phyloP scores from a whole-genome alignment of 1,140 invertebrate genomes.

The Babylonia areolata region DNA sequence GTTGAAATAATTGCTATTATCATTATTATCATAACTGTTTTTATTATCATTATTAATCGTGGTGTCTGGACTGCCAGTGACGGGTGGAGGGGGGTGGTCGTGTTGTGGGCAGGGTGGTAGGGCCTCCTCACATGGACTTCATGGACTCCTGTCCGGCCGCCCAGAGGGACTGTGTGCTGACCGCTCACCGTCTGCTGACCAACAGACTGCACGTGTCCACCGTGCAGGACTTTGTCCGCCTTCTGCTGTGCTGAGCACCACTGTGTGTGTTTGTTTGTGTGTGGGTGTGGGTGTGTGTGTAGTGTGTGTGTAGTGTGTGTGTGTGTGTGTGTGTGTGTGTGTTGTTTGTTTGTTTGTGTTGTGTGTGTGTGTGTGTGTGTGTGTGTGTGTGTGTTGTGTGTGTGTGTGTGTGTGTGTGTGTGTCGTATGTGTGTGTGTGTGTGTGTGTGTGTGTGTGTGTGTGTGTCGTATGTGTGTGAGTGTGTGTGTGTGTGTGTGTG shows the following conservation, averaged over 20 bases:
- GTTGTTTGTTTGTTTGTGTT: slow-evolving; percentile 15
- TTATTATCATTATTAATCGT: too few relatives aligned
- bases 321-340: slow-evolving; percentile 25
- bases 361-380: background rate
- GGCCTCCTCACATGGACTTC: slow-evolving; percentile 26
- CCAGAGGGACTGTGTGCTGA: slow-evolving; percentile 16
- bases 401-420: background rate
- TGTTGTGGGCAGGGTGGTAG: slow-evolving; percentile 19
- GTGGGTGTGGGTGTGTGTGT: slow-evolving; percentile 5
- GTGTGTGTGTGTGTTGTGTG: background rate
- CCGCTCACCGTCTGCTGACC: background rate
- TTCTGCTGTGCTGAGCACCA: background rate
- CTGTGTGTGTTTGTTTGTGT: background rate
- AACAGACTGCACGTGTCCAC: background rate
- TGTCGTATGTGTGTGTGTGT: slow-evolving; percentile 3
- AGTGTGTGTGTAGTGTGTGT: background rate
- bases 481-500: background rate
- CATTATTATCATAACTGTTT: too few relatives aligned
- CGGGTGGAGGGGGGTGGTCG: too few relatives aligned
- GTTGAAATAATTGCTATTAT: too few relatives aligned
- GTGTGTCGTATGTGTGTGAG: background rate
- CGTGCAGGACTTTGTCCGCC: background rate
- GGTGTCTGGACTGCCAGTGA: too few relatives aligned
- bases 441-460: slow-evolving; percentile 15
- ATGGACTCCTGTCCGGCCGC: slow-evolving; percentile 14